Evolutionary conservation across 2,888 invertebrate genomes (phyloP), one percentile per base, ranked within the genome.

Genomic region (Calliphora vomitoria): DNA sequence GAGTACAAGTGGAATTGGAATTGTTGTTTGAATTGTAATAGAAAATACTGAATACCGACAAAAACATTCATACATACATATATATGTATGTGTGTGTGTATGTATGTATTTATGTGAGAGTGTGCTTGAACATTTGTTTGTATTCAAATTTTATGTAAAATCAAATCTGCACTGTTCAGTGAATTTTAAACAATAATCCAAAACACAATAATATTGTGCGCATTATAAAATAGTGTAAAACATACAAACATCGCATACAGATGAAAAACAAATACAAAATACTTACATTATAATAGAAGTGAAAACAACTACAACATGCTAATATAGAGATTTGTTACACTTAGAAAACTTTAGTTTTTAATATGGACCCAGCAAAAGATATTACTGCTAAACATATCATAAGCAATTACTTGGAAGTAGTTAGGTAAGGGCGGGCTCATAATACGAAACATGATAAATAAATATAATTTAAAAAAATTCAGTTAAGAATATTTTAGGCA

Each of bases 161-260:
- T 69, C 79, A 79, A 79, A 69, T 64, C 85, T 76, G 47, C 38
- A 74, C 68, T 79, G 86, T 86, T 86, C 79, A 82, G 68, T 82
- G 82, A 78, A 72, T 86, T 74, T 82, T 69, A 20, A 74, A 60
- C 41, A 82, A 82, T 68, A 68, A 82, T 53, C 47, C 69, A 44
- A 44, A 47, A 58, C 69, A 82, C 78, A 86, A 78, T 74, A 53
- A 44, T 66, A 74, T 68, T 68, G 50, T 75, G 41, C 60, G 60
- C 38, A 68, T 38, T 75, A 38, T 25, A 58, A 64, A 71, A 53
- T 64, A 64, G 41, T 58, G 60, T 68, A 38, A 74, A 38, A 66
- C 64, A 64, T 11, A 15, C 5, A 53, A 13, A 50, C n/a, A 35
- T 10, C 1, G 35, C 8, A 50, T 44, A 74, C 13, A 72, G 0